A percentile compares a stretch with the other conserved stretches of the same genome.
These are phyloP conservation scores for Latrodectus elegans DNA, from an alignment of 2,888 invertebrate species.

Conservation along the genomic window DNA sequence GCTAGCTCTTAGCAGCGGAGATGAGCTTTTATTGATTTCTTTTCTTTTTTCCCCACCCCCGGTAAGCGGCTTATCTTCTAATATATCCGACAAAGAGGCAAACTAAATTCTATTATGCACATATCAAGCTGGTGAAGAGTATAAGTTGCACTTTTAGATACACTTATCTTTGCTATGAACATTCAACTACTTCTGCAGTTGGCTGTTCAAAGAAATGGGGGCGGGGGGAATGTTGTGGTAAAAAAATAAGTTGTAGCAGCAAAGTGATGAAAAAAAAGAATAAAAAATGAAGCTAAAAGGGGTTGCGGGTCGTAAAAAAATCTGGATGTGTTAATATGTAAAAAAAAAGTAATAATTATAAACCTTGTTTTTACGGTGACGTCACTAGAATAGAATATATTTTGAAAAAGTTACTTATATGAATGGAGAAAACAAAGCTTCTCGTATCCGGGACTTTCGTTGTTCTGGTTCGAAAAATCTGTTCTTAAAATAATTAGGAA, in stretches of 20 bases:
- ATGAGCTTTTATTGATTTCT: slow-evolving; percentile 62
- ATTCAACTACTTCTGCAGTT: slow-evolving; percentile 38
- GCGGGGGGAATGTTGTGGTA: neutral
- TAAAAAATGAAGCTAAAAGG: slow-evolving; percentile 1
- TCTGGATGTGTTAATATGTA: slow-evolving; percentile 23
- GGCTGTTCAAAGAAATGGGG: slow-evolving; percentile 7
- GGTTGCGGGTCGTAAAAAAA: slow-evolving; percentile 29
- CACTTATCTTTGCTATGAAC: slow-evolving; percentile 53
- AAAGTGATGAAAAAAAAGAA: neutral
- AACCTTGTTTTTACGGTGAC: slow-evolving; percentile 25
- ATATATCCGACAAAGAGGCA: slow-evolving; percentile 67
- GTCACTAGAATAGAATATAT: slow-evolving; percentile 39
- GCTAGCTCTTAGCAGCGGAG: slow-evolving; percentile 37
- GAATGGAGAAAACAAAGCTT: slow-evolving; percentile 38
- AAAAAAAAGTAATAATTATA: neutral
- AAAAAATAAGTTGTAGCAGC: neutral
- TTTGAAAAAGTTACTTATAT: slow-evolving; percentile 30
- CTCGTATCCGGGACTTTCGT: slow-evolving; percentile 7
- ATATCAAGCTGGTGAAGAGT: slow-evolving; percentile 49
- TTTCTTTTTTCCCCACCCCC: slow-evolving; percentile 25
- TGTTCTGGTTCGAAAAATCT: neutral
- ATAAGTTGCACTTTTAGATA: slow-evolving; percentile 57
- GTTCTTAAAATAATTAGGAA: slow-evolving; percentile 33
- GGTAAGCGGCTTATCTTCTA: slow-evolving; percentile 66
- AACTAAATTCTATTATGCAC: slow-evolving; percentile 66